Base-by-base conservation (phyloP, 2,888 invertebrate genomes). In the Microchrysa polita region DNA sequence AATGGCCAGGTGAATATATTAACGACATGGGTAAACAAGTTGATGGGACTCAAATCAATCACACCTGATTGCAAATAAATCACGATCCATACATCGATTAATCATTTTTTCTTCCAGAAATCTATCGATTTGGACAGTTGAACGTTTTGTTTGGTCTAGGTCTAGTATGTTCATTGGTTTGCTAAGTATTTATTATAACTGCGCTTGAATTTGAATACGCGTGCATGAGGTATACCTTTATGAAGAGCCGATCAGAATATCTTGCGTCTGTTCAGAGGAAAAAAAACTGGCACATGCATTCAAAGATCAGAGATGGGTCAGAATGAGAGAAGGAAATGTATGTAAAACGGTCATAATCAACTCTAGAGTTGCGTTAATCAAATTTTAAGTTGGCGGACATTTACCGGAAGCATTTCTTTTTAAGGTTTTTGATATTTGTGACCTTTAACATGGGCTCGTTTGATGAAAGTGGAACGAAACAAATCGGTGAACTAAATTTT, bases 21-120 rank as follows among this genome's bases (percentile, higher is more conserved):
- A 72, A 72, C 61, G 63, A 61, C 61, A 61, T 60, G 61, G 61
- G 61, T 72, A 72, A 72, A 72, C 72, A 72, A 72, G 48, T 61
- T 72, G 61, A 72, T 72, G 72, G 72, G 61, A 61, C 16, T 72
- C 72, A 52, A 72, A 72, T 72, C 72, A 72, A 72, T 72, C 72
- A 72, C 63, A 72, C 53, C 61, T 63, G 72, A 72, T 72, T 61
- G 72, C 53, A 72, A 61, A 72, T 72, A 61, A 72, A 72, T 72
- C 72, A 72, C 53, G 61, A 23, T 63, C 48, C 22, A 20, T 27
- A 12, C 53, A 9, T 72, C 72, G 72, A 72, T 72, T 72, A 72
- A 72, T 72, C 72, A 72, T 61, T 48, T 42, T n/a, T n/a, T n/a
- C n/a, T n/a, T 55, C 53, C 53, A 12, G 53, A 67, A 48, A 65